A percentile compares a stretch with the other conserved stretches of the same genome.
phyloP scores from a whole-genome alignment of 2,888 invertebrate genomes.

The Polymixis flavicincta region DNA sequence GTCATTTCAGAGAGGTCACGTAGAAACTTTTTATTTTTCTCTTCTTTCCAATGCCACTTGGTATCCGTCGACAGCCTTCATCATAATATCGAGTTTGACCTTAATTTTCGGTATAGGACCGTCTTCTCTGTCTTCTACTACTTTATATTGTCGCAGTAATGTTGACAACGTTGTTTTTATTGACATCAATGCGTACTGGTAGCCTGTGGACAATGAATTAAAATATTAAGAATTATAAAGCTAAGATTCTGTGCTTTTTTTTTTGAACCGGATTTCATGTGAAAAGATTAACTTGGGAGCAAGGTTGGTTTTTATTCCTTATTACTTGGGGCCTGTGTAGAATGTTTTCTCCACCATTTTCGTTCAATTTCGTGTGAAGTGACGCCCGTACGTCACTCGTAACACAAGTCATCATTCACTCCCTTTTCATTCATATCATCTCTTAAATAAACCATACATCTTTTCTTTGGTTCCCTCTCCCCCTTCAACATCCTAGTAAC shows the following conservation, averaged over 20 bases:
- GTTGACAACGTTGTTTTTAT: slow-evolving; percentile 79
- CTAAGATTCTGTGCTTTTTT: background rate
- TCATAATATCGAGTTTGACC: slow-evolving; percentile 84
- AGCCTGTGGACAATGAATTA: slow-evolving; percentile 74
- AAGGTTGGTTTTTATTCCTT: background rate
- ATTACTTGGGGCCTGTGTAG: background rate
- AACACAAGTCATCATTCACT: too few relatives aligned
- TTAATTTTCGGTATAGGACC: slow-evolving; percentile 78
- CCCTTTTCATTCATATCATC: background rate
- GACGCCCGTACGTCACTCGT: too few relatives aligned
- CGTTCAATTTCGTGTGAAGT: too few relatives aligned
- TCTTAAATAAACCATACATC: background rate
- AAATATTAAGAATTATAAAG: background rate
- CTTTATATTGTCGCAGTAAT: slow-evolving; percentile 75
- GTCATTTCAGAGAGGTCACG: slow-evolving; percentile 9
- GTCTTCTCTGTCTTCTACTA: slow-evolving; percentile 75
- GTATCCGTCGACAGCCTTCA: slow-evolving; percentile 85
- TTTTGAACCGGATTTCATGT: background rate
- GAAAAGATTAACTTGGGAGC: background rate
- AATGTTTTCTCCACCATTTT: background rate
- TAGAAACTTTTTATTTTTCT: slow-evolving; percentile 49
- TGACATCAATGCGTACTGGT: slow-evolving; percentile 86
- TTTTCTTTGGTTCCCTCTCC: background rate
- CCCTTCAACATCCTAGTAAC: background rate
- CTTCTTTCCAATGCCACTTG: slow-evolving; percentile 77